A percentile compares a stretch with the other conserved stretches of the same genome.
Conservation (phyloP, 1,140 invertebrate species). For the Zaprionus vittiger region DNA sequence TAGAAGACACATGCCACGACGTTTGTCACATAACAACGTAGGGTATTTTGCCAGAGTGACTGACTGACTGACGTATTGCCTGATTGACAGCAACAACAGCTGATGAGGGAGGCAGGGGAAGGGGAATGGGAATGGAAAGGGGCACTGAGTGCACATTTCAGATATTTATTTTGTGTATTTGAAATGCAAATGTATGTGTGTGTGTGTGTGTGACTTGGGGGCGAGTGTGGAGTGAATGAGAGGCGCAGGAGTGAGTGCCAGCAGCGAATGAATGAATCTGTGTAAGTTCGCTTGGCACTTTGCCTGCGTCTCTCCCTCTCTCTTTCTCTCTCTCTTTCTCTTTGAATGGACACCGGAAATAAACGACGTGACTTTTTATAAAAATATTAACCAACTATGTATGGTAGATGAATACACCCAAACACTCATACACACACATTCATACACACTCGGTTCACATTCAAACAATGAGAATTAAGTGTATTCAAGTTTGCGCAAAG, state of each 20-base stretch:
- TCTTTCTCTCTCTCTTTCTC: neutral
- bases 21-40: conserved; percentile 77
- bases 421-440: conserved; percentile 2
- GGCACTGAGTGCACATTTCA: conserved; percentile 65
- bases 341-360: conserved; percentile 74
- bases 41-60: conserved; percentile 58
- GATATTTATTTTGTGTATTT: conserved; percentile 77
- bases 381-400: conserved; percentile 71
- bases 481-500: neutral
- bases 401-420: conserved; percentile 26
- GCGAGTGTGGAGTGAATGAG: conserved; percentile 44
- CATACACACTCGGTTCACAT: conserved; percentile 10
- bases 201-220: conserved; percentile 32
- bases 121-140: neutral
- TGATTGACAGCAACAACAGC: conserved; percentile 74
- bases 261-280: conserved; percentile 64
- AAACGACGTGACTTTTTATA: conserved; percentile 84
- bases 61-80: conserved; percentile 76
- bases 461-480: neutral
- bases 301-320: conserved; percentile 48
- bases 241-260: conserved; percentile 16
- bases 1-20: conserved; percentile 42
- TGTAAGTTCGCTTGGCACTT: conserved; percentile 77
- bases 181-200: conserved; percentile 69
- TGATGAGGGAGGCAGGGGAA: neutral